Evolutionary conservation across 2,113 vertebrate species (phyloP), one percentile per base, ranked within the genome.

Genomic region (Himantopus leucocephalus): DNA sequence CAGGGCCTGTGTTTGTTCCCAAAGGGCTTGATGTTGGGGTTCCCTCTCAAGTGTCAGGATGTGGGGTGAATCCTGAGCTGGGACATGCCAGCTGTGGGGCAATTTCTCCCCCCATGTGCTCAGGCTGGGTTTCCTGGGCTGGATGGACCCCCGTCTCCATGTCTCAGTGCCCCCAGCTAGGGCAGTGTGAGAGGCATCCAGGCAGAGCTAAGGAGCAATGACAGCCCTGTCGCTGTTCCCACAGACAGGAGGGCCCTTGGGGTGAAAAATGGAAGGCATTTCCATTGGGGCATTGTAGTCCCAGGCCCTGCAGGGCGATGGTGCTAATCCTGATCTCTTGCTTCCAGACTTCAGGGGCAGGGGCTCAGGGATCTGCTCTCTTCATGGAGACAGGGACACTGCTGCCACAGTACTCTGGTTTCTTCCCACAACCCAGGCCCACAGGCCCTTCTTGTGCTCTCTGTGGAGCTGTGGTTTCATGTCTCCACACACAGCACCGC

Each of bases 371-470:
- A 0, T 74, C 24, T 63, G 29, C 26, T 50, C 3, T 67, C 52
- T 8, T 1, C 16, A 4, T 24, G 62, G 84, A 34, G 22, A 3
- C 1, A 3, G 50, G 45, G 24, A 27, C 3, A 4, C 5, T 67
- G 37, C 32, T 67, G 39, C 43, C 63, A 30, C 23, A 12, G 35
- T 58, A 12, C 37, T 67, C 29, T 75, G 56, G 34, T 20, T 86
- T 14, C 21, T 78, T 90, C 13, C 26, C 11, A 19, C 75, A 48
- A 30, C 10, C 3, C 34, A 47, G 75, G 68, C 85, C 26, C 32
- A 15, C 37, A 55, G 29, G 26, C 29, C 72, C 50, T 75, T 26
- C 18, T 63, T 9, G 3, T 66, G 34, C 37, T 74, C 63, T 3
- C 39, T 30, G 37, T 17, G 68, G 59, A 73, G 43, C 26, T 34